Percentiles rank a stretch among this genome's conserved stretches.
Evolutionary conservation across 2,113 vertebrate species (phyloP).

Genomic region (Bos indicus): DNA sequence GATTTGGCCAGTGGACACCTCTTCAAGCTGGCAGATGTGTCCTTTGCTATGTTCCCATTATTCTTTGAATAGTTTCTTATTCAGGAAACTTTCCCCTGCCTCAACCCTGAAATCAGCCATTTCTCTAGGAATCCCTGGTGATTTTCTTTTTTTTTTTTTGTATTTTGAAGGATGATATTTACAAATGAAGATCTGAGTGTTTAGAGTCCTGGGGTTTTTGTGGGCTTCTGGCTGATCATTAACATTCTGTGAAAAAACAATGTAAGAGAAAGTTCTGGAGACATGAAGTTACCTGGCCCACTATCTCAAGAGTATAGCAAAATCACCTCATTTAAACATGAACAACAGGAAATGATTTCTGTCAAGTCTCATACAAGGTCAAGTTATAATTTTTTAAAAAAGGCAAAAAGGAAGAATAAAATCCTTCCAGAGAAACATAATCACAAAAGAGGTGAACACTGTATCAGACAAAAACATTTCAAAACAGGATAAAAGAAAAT

Average conservation of each 20-base stretch:
- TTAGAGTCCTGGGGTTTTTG: not conserved
- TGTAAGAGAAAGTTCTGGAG: not conserved
- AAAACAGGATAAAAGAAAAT: constrained; percentile 7
- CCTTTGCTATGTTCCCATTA: not conserved
- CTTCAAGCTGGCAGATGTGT: not conserved
- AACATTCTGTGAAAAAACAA: not conserved
- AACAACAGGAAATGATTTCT: not conserved
- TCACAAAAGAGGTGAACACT: not conserved
- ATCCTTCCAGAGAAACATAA: not conserved
- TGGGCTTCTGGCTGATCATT: not conserved
- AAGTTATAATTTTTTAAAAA: not conserved
- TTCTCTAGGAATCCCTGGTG: not conserved
- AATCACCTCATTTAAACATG: not conserved
- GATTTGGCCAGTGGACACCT: not conserved
- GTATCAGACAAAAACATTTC: not conserved
- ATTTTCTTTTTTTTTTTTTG: not conserved
- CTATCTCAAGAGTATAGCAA: not conserved
- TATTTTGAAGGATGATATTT: not conserved
- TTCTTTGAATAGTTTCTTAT: not conserved
- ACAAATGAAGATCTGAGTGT: not conserved
- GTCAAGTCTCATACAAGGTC: not conserved
- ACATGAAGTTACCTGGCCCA: not conserved
- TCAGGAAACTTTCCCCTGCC: not conserved
- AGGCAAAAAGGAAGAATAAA: not conserved
- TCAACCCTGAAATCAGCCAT: not conserved